Evolutionary conservation across 2,888 invertebrate species (phyloP), one percentile per base, ranked within the genome.

Genomic region (Rhagium mordax): DNA sequence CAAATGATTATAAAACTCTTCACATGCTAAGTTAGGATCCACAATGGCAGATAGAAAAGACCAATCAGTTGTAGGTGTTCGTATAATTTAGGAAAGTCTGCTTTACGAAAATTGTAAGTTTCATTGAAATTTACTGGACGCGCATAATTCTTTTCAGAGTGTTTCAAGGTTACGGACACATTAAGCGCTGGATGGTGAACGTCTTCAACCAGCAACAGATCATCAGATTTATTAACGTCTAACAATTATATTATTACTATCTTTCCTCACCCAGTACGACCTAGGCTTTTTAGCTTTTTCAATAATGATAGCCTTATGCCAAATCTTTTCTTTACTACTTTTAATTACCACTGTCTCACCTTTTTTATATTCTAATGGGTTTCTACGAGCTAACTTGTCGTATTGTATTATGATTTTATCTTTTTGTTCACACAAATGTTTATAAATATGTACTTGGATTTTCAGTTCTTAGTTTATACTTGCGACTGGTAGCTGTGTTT

Each of bases 201-300:
- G n/a, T n/a, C n/a, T n/a, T n/a, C n/a, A n/a, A n/a, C n/a, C n/a
- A n/a, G n/a, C n/a, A n/a, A n/a, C n/a, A n/a, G n/a, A n/a, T n/a
- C n/a, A n/a, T n/a, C n/a, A n/a, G n/a, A n/a, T n/a, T n/a, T n/a
- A n/a, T n/a, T n/a, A n/a, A 18, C 27, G 21, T 16, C 57, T 57
- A 27, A 75, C 66, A 24, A 74, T 72, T 75, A 33, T 72, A 29
- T 67, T 57, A 66, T 78, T 74, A 13, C 20, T 29, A 33, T 77
- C 74, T 62, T 74, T 64, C 27, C 41, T 59, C 16, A 75, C 72
- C 77, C 77, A 75, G 65, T 78, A 76, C 0, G 73, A 77, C 61
- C 74, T 71, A n/a, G 75, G 72, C 62, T 72, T 69, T 10, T 62
- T 67, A n/a, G 74, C 74, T 72, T 71, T 75, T 21, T 62, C 64